These are phyloP conservation scores for Coleophora deauratella DNA, from an alignment of 2,888 invertebrate genomes.

Conservation along the genomic window DNA sequence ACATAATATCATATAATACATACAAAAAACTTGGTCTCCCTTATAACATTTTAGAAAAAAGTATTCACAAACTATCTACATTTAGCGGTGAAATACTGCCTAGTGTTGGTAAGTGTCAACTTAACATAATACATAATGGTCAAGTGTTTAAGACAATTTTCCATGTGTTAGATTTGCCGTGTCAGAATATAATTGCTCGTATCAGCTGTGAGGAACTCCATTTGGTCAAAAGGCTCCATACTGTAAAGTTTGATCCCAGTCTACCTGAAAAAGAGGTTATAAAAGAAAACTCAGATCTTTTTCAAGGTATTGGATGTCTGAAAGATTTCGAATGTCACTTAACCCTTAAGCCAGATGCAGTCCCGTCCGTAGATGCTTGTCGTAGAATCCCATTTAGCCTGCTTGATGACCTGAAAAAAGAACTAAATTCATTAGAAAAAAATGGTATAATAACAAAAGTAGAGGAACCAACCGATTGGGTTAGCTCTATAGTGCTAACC, in stretches of 20 bases:
- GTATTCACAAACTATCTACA: neutral
- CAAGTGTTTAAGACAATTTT: neutral
- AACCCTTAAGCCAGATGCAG: neutral
- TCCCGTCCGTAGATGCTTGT: neutral
- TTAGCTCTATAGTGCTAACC: slow-evolving; percentile 11
- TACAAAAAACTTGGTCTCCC: too few relatives aligned
- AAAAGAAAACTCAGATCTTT: neutral
- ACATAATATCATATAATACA: neutral
- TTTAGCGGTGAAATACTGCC: too few relatives aligned
- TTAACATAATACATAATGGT: neutral
- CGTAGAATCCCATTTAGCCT: neutral
- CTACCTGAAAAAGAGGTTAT: neutral
- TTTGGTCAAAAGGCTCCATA: too few relatives aligned
- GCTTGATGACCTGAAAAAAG: neutral
- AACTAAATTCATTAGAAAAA: neutral
- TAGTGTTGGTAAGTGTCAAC: neutral
- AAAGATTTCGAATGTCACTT: neutral
- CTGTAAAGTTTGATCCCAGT: neutral
- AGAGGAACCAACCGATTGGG: slow-evolving; percentile 16
- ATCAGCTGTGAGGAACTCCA: neutral
- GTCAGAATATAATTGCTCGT: neutral
- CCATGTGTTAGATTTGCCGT: neutral
- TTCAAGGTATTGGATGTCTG: neutral
- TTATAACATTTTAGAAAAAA: neutral
- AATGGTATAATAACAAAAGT: slow-evolving; percentile 10